Base-by-base conservation (phyloP, 1,140 invertebrate species). In the Tetramorium alpestre region DNA sequence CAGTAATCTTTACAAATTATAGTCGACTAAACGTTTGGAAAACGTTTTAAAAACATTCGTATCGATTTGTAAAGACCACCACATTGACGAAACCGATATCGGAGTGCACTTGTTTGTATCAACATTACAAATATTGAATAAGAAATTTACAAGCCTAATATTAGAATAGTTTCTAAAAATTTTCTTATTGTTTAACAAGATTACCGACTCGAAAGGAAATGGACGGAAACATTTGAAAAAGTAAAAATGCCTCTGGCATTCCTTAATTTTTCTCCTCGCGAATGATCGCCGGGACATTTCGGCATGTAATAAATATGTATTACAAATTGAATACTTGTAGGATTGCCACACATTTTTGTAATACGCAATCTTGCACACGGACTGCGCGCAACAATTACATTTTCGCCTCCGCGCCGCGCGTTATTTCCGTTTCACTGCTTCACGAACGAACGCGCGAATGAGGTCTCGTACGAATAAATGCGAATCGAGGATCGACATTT, bases 251-350 rank as follows among this genome's bases (percentile, higher is more conserved):
- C 28, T 58, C n/a, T 76, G 18, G 18, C 33, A 2, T 65, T 33
- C 16, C 16, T 33, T 51, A 49, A 73, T 73, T 73, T 1, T 56
- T 73, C 33, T 73, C 3, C 22, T 28, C 69, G 28, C 28, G 13
- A 33, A 58, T 13, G 7, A 44, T 41, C 16, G 54, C 38, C 54
- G 33, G n/a, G 54, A 41, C 51, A 56, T 38, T 58, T 38, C 22
- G n/a, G n/a, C 8, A 22, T 7, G 13, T 13, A 58, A 76, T 58
- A 76, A 76, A 76, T 58, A 76, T 28, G 22, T 25, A 7, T 44
- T 41, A 58, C 54, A 41, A 76, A 76, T 38, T 58, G 73, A 76
- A 16, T 25, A 76, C 2, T 76, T 58, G 11, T 33, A 33, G 4
- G 49, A 54, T 33, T 33, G 18, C n/a, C 18, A 51, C 10, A 22